Evolutionary conservation across 2,797 vertebrate genomes (phyloP), one percentile per base, ranked within the genome.

Genomic region (Enteromius anoplus): DNA sequence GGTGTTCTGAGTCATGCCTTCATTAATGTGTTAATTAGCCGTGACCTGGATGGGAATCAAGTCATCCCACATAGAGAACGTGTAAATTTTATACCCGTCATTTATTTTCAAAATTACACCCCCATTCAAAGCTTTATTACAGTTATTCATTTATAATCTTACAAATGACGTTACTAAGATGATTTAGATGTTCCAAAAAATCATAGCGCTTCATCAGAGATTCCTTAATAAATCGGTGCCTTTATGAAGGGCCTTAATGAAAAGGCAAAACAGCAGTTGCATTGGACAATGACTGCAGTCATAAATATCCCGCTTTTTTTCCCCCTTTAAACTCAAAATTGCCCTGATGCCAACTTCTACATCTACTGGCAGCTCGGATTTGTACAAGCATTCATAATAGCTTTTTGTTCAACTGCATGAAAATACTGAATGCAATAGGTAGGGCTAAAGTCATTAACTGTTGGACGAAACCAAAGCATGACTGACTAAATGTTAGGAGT

Each of bases 21-120:
- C 19, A 26, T 69, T 80, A 45, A 76, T 62, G 66, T 66, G 81
- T 86, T 88, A 84, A 87, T 89, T 85, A 68, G 75, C 65, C 80
- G 87, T 88, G 82, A 66, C 40, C 68, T 78, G 72, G 83, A 75
- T 64, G 83, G 83, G 86, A 70, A 80, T 80, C 37, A 85, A 75
- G 84, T 75, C 88, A 42, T 89, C 85, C 85, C 85, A 71, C 82
- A 83, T 49, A 49, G 14, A 51, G 10, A 29, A 45, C 12, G 3
- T 64, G 26, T 37, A 64, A 64, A 11, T 64, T 17, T 51, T 65
- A 87, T 82, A 89, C 86, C 84, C 83, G 83, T 26, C 75, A 86
- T 70, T 71, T 85, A 79, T 86, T 78, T 73, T 84, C 29, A 45
- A 84, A 73, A 60, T 45, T 34, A 34, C 53, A 78, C 9, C 19